Base-by-base conservation (phyloP, 2,113 vertebrate genomes). In the Chionis minor region DNA sequence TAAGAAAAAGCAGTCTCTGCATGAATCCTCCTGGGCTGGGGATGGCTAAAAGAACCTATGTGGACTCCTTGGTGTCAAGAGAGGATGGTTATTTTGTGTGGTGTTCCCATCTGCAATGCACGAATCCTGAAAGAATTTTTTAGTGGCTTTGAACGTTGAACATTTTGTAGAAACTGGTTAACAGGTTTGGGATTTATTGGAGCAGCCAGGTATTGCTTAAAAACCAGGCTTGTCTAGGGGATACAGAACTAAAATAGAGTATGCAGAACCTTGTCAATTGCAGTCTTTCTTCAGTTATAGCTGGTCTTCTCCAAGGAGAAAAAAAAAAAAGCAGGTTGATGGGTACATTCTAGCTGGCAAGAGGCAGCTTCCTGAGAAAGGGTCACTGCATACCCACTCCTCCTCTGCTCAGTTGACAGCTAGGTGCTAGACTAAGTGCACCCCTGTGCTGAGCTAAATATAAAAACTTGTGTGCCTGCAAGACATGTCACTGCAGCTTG, bases 41-140 rank as follows among this genome's bases (percentile, higher is more conserved):
- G 32, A 27, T 14, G 32, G 47, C 22, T 35, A 70, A 81, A 32
- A 35, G n/a, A 21, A 66, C 23, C 28, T 19, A 5, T 14, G n/a
- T 45, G 79, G 33, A 33, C 38, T 83, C 24, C 38, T 45, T 40
- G 17, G 67, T 58, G 63, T 38, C 56, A 49, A 47, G 38, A 69
- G 19, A 52, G 45, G 40, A 27, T 42, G 32, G 30, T 62, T 49
- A 35, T 35, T 66, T 47, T 38, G 27, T 52, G 44, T 79, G 26
- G 5, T 35, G 69, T 32, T 81, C 49, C 58, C 0, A 0, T 17
- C 28, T 0, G 1, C 65, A 56, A 3, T 58, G 44, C 32, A 47
- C 5, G 26, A 54, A 42, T 69, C 61, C 40, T 55, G 47, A 67
- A 54, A n/a, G 16, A 47, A 47, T 40, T 45, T 55, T 55, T 26